Conservation (phyloP, 1,140 invertebrate genomes). For the Harlomillsia oculata region DNA sequence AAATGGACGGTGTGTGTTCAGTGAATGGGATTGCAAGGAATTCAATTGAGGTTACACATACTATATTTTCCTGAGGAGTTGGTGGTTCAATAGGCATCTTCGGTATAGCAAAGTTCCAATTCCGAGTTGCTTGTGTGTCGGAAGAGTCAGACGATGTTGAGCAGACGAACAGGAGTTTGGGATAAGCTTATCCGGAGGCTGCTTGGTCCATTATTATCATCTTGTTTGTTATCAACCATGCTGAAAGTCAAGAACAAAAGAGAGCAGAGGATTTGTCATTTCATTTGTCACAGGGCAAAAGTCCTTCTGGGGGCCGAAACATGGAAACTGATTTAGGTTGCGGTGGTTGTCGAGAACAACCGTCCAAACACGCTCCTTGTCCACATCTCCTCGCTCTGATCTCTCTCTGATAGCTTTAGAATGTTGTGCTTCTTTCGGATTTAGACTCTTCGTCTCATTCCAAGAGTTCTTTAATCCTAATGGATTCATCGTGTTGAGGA, state of each 20-base stretch:
- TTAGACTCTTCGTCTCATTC: too few relatives aligned
- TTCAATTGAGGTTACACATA: too few relatives aligned
- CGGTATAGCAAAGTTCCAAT: too few relatives aligned
- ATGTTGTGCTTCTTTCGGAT: too few relatives aligned
- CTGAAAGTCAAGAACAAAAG: conserved; percentile 34
- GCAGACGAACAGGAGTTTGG: too few relatives aligned
- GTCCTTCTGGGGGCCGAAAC: conserved; percentile 13
- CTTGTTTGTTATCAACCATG: conserved; percentile 29
- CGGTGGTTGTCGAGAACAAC: neutral
- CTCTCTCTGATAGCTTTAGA: neutral
- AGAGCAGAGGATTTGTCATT: conserved; percentile 28
- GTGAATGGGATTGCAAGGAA: too few relatives aligned
- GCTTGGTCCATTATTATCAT: conserved; percentile 28
- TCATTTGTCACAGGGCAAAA: conserved; percentile 29
- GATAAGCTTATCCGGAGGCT: conserved; percentile 30
- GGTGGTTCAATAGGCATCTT: too few relatives aligned
- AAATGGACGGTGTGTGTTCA: too few relatives aligned
- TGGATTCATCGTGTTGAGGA: neutral
- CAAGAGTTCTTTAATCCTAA: neutral
- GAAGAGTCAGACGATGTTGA: too few relatives aligned
- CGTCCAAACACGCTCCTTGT: neutral
- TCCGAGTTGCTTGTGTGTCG: too few relatives aligned
- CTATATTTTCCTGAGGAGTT: too few relatives aligned
- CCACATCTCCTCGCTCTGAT: neutral
- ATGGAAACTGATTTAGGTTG: conserved; percentile 20